phyloP scores from a whole-genome alignment of 37 sponge, comb jelly and placozoan genomes.

The Dysidea cf. avara region DNA sequence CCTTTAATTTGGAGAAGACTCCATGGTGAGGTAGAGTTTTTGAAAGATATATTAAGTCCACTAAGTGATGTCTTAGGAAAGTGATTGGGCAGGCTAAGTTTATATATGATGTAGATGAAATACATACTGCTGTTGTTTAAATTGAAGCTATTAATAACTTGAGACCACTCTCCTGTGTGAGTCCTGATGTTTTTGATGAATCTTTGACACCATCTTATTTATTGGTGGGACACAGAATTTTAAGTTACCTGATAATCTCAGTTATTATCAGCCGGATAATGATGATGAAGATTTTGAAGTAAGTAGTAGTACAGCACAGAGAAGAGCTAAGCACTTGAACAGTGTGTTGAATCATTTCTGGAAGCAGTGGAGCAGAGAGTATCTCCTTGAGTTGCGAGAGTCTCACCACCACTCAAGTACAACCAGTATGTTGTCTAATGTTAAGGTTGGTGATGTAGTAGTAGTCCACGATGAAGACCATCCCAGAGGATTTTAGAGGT shows the following conservation, averaged over 20 bases:
- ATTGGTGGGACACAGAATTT: constrained; percentile 37
- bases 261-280: constrained; percentile 15
- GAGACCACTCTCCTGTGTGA: constrained; percentile 30
- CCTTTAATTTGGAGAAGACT: constrained; percentile 46
- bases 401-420: constrained; percentile 6
- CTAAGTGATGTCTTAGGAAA: constrained; percentile 46
- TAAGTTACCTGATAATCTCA: constrained; percentile 44
- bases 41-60: constrained; percentile 28
- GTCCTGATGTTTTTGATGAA: constrained; percentile 29
- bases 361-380: constrained; percentile 41
- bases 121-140: constrained; percentile 40
- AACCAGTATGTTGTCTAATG: background rate
- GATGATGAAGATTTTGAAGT: constrained; percentile 45
- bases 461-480: constrained; percentile 44
- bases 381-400: constrained; percentile 44
- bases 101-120: constrained; percentile 50
- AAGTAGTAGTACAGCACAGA: constrained; percentile 15
- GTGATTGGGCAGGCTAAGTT: constrained; percentile 38
- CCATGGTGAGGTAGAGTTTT: constrained; percentile 64
- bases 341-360: constrained; percentile 44
- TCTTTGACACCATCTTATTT: constrained; percentile 47
- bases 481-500: constrained; percentile 35
- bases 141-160: constrained; percentile 33
- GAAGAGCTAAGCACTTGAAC: constrained; percentile 42
- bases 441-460: constrained; percentile 28